Evolutionary conservation across 1,140 invertebrate genomes (phyloP), one percentile per base, ranked within the genome.

Genomic region (Lanistes nyassanus): DNA sequence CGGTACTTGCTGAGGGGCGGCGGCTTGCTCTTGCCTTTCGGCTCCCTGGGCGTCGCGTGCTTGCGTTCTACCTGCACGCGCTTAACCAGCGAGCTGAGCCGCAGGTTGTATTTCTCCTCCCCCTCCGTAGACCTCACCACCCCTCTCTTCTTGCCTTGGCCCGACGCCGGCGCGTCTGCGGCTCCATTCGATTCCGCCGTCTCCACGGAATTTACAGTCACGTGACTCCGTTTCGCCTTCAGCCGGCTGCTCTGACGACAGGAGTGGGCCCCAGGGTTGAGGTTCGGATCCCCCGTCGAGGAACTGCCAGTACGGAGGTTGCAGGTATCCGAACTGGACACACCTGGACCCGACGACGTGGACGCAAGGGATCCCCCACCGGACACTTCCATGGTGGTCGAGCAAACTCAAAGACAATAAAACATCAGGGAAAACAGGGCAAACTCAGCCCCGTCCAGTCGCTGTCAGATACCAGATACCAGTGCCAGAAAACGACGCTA

Each of bases 1-100:
- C 95, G 89, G 88, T 97, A 97, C 88, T 96, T 97, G 90, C 94
- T 95, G 75, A 97, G 90, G 1, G 95, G 95, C 60, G 95, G 92
- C 7, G 95, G 92, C 87, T 93, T 93, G 66, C 92, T 90, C 85
- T 94, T 94, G n/a, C 92, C 89, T 74, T 92, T 91, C 9, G 85
- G 85, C 71, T 79, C 72, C 74, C 84, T 87, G 1, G 85, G 83
- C 62, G 83, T 81, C 64, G 83, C 82, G 62, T 87, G 83, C 64
- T 85, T 86, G 69, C 86, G 83, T 71, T 91, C 90, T 19, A 87
- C 88, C 78, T 91, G 88, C 62, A 91, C 87, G 53, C 91, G 79
- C 58, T 91, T 91, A 68, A 90, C 88, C 39, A 92, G 87, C 9
- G 91, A 91, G 34, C 89, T 87, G 4, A 89, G 87, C 21, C 91